Percentiles rank a stretch among this genome's conserved stretches.
These are phyloP conservation scores for Meloidogyne floridensis DNA, from an alignment of 1,140 invertebrate genomes.

Conservation along the genomic window DNA sequence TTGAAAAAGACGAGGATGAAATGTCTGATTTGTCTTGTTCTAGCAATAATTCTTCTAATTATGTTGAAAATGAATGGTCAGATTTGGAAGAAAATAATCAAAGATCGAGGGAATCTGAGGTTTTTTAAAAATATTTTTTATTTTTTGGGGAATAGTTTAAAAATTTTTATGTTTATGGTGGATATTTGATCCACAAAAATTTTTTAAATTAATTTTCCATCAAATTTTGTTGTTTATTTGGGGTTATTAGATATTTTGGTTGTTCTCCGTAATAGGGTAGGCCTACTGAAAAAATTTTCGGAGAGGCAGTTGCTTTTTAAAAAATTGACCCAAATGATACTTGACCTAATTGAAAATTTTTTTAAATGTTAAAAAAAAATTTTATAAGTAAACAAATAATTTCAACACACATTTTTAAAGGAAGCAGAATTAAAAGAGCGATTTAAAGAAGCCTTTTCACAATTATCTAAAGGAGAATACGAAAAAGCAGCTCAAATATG, in stretches of 20 bases:
- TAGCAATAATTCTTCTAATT: slow-evolving; percentile 4
- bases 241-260: too few species aligned
- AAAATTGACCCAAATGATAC: neutral
- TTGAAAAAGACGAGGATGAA: neutral
- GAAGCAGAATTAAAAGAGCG: slow-evolving; percentile 26
- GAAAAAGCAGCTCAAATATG: slow-evolving; percentile 13
- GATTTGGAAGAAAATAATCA: slow-evolving; percentile 20
- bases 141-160: too few species aligned
- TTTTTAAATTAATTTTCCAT: too few species aligned
- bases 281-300: too few species aligned
- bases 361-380: neutral
- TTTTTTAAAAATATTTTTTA: neutral
- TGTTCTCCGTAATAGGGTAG: too few species aligned
- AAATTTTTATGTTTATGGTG: too few species aligned
- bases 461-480: slow-evolving; percentile 1
- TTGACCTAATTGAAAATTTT: slow-evolving; percentile 12
- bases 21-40: neutral
- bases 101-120: slow-evolving; percentile 22
- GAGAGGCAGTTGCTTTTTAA: too few species aligned
- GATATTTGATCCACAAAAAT: too few species aligned
- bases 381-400: too few species aligned
- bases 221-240: too few species aligned
- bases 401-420: neutral
- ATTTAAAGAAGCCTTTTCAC: slow-evolving; percentile 22
- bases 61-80: slow-evolving; percentile 28